Percentiles rank a stretch among this genome's conserved stretches.
Conservation (phyloP, 2,113 vertebrate species). For the Pomatostomus ruficeps region DNA sequence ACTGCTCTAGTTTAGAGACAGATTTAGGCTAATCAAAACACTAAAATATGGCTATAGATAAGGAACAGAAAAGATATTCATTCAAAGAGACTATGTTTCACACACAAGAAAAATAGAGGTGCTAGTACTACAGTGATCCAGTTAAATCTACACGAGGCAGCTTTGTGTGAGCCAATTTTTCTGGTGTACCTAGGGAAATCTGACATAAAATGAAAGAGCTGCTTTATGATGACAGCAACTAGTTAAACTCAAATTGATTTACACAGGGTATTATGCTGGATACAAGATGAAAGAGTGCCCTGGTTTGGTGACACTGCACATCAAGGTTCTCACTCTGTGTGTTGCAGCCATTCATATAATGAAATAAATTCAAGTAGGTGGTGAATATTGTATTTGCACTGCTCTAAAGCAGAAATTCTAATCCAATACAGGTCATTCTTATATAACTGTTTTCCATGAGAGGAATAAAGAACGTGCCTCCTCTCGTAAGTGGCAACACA, state of each 20-base stretch:
- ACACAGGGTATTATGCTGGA: neutral
- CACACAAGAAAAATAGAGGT: neutral
- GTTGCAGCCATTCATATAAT: neutral
- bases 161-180: neutral
- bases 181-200: neutral
- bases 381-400: neutral
- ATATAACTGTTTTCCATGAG: neutral
- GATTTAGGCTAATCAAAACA: neutral
- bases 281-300: neutral
- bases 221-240: neutral
- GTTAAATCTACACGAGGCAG: neutral
- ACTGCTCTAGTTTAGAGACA: neutral
- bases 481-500: neutral
- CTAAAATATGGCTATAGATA: neutral
- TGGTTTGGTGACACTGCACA: neutral
- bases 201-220: neutral
- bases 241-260: conserved; percentile 8
- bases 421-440: neutral
- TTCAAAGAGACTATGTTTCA: neutral
- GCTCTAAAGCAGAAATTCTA: neutral
- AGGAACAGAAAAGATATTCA: neutral
- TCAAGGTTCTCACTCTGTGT: neutral
- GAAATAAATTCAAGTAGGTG: neutral
- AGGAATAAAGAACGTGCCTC: neutral
- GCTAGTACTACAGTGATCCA: neutral